Evolutionary conservation across 2,888 invertebrate species (phyloP).

Genomic region (Drosophila neutralis): DNA sequence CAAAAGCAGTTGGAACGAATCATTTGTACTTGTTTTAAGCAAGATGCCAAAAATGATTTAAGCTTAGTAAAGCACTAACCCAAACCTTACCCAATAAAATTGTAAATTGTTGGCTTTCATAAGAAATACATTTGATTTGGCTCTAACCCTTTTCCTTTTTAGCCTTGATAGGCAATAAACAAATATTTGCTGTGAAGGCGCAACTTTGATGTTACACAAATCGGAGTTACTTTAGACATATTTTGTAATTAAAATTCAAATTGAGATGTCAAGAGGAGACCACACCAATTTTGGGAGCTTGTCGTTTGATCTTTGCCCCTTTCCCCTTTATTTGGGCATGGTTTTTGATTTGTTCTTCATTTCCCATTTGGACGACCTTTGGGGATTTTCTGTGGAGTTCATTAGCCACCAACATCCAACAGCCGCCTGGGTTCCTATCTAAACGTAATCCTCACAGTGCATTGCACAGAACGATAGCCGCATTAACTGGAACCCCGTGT

Average conservation of each 20-base stretch:
- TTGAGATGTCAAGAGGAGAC: slow-evolving; percentile 1
- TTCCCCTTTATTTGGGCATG: slow-evolving; percentile 3
- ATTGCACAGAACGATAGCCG: slow-evolving; percentile 26
- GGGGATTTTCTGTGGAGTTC: slow-evolving; percentile 3
- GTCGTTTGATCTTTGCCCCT: neutral
- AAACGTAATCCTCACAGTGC: slow-evolving; percentile 21
- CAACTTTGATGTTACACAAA: neutral
- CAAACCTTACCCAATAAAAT: neutral
- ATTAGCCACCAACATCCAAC: slow-evolving; percentile 34
- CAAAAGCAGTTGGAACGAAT: rapidly evolving
- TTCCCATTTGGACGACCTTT: slow-evolving; percentile 8
- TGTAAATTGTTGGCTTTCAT: neutral
- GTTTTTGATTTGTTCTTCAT: neutral
- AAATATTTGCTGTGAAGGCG: slow-evolving; percentile 2
- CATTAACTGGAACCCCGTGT: slow-evolving; percentile 20
- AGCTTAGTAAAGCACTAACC: neutral
- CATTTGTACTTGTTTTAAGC: neutral
- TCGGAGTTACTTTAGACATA: neutral
- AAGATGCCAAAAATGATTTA: neutral
- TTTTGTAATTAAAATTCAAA: slow-evolving; percentile 34
- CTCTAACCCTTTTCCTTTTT: neutral
- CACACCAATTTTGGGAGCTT: slow-evolving; percentile 3
- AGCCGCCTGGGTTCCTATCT: slow-evolving; percentile 1
- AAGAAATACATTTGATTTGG: neutral
- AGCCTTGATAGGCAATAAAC: neutral